Base-by-base conservation (phyloP, 2,113 vertebrate species). In the Antennarius striatus region DNA sequence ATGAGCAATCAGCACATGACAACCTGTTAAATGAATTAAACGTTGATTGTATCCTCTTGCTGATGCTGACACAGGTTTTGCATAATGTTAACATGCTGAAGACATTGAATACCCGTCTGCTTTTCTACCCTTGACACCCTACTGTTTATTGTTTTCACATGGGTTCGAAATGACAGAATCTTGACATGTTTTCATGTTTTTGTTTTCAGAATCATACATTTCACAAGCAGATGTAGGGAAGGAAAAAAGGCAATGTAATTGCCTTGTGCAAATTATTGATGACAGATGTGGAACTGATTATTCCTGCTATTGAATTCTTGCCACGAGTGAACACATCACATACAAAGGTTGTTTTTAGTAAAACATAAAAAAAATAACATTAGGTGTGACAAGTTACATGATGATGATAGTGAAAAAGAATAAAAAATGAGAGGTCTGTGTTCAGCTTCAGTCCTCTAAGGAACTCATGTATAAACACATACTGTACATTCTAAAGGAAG, bases 11-110 rank as follows among this genome's bases (percentile, higher is more conserved):
- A 22, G 22, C 22, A 22, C 22, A 22, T 22, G 56, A 80, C 52
- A 70, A 63, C 48, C 74, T 71, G 55, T 56, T 68, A 45, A 71
- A 71, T 62, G 45, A 71, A 77, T 77, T 50, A 77, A 67, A 71
- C 45, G 16, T 46, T 67, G 57, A 71, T 73, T 63, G 73, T 16
- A 72, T 17, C 36, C 22, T 12, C 36, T 32, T 16, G 65, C 15
- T 50, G 46, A 55, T 46, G 36, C 22, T 56, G 28, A 58, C 45
- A 59, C 49, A 22, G 22, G 29, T 32, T 65, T 45, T 69, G 40
- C 46, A 56, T 57, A 55, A 4, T 42, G 5, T 9, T 3, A 46
- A 5, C 29, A 52, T 42, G 47, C 56, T 47, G 55, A 42, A 56
- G 4, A 53, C 14, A 22, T 22, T 22, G 22, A 22, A 22, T 15